A percentile compares a stretch with the other conserved stretches of the same genome.
phyloP scores from a whole-genome alignment of 1,140 invertebrate genomes.

The Anastatus disparis region DNA sequence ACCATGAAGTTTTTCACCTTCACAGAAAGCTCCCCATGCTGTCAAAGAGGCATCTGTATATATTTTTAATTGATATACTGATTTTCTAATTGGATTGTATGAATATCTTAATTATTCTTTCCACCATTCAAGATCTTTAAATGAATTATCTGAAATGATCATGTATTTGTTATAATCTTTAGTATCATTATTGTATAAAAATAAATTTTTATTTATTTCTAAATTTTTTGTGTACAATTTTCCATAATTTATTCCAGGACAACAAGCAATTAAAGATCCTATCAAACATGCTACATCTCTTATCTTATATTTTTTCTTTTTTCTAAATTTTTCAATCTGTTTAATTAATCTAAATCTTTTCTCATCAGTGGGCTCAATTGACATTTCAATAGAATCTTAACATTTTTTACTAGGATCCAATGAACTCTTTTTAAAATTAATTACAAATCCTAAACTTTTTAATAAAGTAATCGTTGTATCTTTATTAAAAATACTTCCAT shows the following conservation, averaged over 20 bases:
- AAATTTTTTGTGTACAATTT: background rate
- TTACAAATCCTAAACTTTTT: background rate
- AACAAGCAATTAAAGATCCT: background rate
- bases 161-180: constrained; percentile 12
- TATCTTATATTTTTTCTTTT: background rate
- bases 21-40: constrained; percentile 24
- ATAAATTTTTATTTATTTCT: background rate
- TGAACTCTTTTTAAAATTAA: background rate
- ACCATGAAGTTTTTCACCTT: constrained; percentile 13
- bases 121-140: constrained; percentile 29
- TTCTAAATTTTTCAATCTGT: too few species aligned
- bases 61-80: constrained; percentile 23
- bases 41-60: constrained; percentile 35
- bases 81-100: background rate
- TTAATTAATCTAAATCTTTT: background rate
- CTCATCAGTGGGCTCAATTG: background rate
- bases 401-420: background rate
- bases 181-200: background rate
- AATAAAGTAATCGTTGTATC: background rate
- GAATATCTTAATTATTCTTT: background rate
- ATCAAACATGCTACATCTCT: background rate
- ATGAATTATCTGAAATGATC: background rate
- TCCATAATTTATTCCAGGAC: background rate
- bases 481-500: background rate
- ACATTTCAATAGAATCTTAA: background rate